Evolutionary conservation across 37 sponge, comb jelly and placozoan species (phyloP).

Genomic region (Spongia lamella): DNA sequence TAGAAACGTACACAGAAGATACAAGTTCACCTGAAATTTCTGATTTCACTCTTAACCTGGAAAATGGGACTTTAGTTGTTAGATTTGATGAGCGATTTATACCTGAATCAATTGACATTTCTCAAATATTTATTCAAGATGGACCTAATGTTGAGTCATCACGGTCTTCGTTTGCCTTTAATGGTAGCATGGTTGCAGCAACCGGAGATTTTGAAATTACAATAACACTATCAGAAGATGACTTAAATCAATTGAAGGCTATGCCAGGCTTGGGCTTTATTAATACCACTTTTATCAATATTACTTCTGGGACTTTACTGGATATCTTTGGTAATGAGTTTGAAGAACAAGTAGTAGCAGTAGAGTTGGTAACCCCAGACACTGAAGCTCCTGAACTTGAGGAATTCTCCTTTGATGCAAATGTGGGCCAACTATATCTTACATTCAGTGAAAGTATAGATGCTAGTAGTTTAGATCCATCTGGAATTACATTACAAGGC

Average conservation of each 20-base stretch:
- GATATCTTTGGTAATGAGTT: conserved; percentile 73
- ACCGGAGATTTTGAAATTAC: conserved; percentile 45
- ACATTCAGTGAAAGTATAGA: conserved; percentile 76
- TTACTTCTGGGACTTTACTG: conserved; percentile 28
- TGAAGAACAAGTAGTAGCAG: conserved; percentile 25
- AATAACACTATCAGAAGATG: conserved; percentile 38
- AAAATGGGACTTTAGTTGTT: conserved; percentile 49
- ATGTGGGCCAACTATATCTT: conserved; percentile 41
- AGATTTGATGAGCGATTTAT: conserved; percentile 77
- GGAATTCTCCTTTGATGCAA: conserved; percentile 59
- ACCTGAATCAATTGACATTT: conserved; percentile 40
- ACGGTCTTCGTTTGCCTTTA: conserved; percentile 20
- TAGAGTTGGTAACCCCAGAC: conserved; percentile 37
- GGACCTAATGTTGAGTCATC: not conserved
- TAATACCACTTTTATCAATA: conserved; percentile 66
- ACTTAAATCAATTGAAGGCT: conserved; percentile 71
- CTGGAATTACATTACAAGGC: conserved; percentile 42
- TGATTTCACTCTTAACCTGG: conserved; percentile 53
- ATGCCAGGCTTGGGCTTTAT: conserved; percentile 40
- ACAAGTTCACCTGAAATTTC: conserved; percentile 33
- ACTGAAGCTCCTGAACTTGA: conserved; percentile 44
- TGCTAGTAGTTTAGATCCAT: conserved; percentile 34
- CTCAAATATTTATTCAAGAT: conserved; percentile 46
- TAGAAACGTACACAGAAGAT: conserved; percentile 32
- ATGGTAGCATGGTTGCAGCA: conserved; percentile 19